Conservation (phyloP, 2,113 vertebrate genomes). For the Accipiter cooperii region DNA sequence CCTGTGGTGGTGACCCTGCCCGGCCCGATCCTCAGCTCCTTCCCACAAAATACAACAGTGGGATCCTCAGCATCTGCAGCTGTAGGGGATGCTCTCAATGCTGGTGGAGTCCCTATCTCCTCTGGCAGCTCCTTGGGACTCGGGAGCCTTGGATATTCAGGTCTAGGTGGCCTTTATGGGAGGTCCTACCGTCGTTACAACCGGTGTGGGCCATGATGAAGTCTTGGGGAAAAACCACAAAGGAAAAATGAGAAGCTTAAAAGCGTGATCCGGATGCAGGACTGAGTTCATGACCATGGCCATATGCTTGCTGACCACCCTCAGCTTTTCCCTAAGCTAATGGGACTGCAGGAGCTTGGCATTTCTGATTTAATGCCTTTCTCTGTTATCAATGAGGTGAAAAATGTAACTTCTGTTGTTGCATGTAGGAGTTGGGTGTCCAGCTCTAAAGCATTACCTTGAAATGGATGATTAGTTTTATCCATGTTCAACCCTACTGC, state of each 20-base stretch:
- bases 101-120: not conserved
- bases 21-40: conserved; percentile 36
- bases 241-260: not conserved
- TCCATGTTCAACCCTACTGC: not conserved
- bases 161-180: not conserved
- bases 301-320: not conserved
- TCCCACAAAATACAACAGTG: conserved; percentile 5
- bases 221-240: not conserved
- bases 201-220: not conserved
- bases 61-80: conserved; percentile 18
- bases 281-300: not conserved
- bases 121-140: not conserved
- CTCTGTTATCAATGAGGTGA: not conserved
- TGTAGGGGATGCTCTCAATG: not conserved
- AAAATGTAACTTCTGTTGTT: not conserved
- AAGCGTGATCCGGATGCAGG: not conserved
- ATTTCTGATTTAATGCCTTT: not conserved
- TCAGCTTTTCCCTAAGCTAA: not conserved
- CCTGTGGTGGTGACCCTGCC: conserved; percentile 40
- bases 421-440: not conserved
- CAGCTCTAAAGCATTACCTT: not conserved
- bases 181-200: conserved; percentile 24
- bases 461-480: not conserved
- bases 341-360: not conserved
- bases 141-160: not conserved